A percentile compares a stretch with the other conserved stretches of the same genome.
phyloP scores from a whole-genome alignment of 1,140 invertebrate genomes.

The Micrasema minimum region DNA sequence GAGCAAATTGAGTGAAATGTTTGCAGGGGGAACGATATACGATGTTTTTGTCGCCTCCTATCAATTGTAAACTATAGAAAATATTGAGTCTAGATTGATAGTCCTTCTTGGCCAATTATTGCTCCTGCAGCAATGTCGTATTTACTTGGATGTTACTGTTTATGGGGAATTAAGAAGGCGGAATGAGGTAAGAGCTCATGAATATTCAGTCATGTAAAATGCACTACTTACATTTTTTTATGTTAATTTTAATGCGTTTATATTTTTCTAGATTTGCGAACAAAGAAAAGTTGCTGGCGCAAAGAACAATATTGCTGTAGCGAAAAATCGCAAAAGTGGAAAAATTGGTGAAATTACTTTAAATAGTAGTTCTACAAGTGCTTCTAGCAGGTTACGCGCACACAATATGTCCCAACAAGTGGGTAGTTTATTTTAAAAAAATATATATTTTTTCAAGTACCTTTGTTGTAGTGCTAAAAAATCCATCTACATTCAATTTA shows the following conservation, averaged over 20 bases:
- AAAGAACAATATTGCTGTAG: slow-evolving; percentile 38
- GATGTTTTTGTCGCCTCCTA: too few species aligned
- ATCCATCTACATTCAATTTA: too few species aligned
- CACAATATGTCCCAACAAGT: slow-evolving; percentile 45
- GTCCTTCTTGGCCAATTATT: slow-evolving; percentile 79
- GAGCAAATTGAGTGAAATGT: slow-evolving; percentile 56
- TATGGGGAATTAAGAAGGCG: slow-evolving; percentile 70
- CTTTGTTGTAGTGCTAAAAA: too few species aligned
- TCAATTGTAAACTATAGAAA: slow-evolving; percentile 62
- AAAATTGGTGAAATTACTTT: slow-evolving; percentile 26
- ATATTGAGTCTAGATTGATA: slow-evolving; percentile 75
- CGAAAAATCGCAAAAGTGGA: slow-evolving; percentile 31
- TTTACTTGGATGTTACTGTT: slow-evolving; percentile 81
- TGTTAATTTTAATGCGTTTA: background rate
- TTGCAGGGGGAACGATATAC: slow-evolving; percentile 56
- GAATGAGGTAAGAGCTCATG: slow-evolving; percentile 58
- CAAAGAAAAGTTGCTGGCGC: slow-evolving; percentile 44
- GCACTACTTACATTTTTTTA: background rate
- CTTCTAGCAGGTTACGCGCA: slow-evolving; percentile 41
- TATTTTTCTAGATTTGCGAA: slow-evolving; percentile 43
- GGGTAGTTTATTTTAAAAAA: background rate
- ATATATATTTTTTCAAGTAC: too few species aligned
- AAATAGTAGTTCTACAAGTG: slow-evolving; percentile 49
- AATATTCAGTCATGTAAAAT: background rate
- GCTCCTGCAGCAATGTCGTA: slow-evolving; percentile 72